Evolutionary conservation across 2,113 vertebrate species (phyloP), one percentile per base, ranked within the genome.

Genomic region (Ictalurus furcatus): DNA sequence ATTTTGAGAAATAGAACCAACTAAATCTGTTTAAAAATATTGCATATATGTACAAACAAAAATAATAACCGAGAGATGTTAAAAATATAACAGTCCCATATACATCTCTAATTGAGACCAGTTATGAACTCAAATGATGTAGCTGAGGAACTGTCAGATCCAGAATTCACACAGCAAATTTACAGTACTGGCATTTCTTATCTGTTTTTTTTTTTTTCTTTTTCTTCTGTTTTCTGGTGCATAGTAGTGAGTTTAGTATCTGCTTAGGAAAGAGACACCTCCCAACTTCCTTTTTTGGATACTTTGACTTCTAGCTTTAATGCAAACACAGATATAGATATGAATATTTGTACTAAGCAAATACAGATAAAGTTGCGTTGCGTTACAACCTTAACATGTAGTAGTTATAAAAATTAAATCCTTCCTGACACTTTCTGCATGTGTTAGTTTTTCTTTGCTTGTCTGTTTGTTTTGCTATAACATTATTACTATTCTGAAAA

Each of bases 171-270:
- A n/a, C 25, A n/a, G 2, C 28, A 67, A 67, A 69, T 30, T 73
- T 19, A 73, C 30, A 37, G 16, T 37, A 30, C 69, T 73, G 0
- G 6, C 0, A 17, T 37, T 73, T 37, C 30, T 71, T 30, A 67
- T n/a, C 0, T 63, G 21, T 30, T n/a, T 67, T 12, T 28, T 11
- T 13, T 0, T 30, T n/a, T 67, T 12, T 28, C 3, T 13, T 0
- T 30, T 0, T 1, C 1, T 65, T 44, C 40, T 17, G 56, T 58
- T 58, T 71, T 30, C 69, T 71, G 30, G 69, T 14, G 69, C 69
- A 71, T 25, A 76, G 37, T 23, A 44, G 19, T 76, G 21, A 44
- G 19, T 40, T 74, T 9, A 19, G 71, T 21, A 40, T 73, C 2
- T 73, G 2, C 67, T 71, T 17, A 7, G 17, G 30, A 28, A 28